Evolutionary conservation across 2,113 vertebrate species (phyloP).

Genomic region (Myrmecophaga tridactyla): DNA sequence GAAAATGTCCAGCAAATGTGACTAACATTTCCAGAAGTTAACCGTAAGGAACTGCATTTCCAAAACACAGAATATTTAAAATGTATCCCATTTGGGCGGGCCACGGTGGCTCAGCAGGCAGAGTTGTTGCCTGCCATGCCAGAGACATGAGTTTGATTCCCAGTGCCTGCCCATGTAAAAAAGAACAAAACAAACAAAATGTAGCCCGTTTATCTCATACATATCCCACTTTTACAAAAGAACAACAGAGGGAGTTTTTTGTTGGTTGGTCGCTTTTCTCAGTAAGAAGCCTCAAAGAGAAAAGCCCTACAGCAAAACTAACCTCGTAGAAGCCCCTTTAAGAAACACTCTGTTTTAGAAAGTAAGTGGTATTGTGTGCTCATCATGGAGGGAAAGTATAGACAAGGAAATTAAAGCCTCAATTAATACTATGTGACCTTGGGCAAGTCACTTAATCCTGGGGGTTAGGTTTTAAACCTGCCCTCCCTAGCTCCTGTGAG

Average conservation of each 20-base stretch:
- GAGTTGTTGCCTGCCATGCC: no score
- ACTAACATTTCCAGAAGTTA: constrained; percentile 18
- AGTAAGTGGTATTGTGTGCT: neutral
- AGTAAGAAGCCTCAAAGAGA: constrained; percentile 31
- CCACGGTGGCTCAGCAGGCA: no score
- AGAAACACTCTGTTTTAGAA: constrained; percentile 1
- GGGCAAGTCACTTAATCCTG: neutral
- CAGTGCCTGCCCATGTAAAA: no score
- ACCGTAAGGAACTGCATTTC: neutral
- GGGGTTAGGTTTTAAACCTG: neutral
- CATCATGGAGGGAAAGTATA: neutral
- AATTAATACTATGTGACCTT: neutral
- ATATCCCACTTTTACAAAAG: neutral
- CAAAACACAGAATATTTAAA: constrained; percentile 16
- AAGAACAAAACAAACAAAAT: no score
- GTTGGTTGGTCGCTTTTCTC: neutral
- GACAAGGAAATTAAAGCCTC: constrained; percentile 13
- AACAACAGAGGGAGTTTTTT: neutral
- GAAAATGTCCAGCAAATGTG: constrained; percentile 1
- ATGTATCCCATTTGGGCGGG: neutral
- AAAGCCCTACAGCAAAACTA: neutral
- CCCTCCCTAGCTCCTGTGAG: neutral
- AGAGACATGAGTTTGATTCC: no score
- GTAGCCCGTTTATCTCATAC: neutral
- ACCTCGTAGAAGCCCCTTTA: neutral